Evolutionary conservation across 2,888 invertebrate genomes (phyloP).

Genomic region (Apodemia zela): DNA sequence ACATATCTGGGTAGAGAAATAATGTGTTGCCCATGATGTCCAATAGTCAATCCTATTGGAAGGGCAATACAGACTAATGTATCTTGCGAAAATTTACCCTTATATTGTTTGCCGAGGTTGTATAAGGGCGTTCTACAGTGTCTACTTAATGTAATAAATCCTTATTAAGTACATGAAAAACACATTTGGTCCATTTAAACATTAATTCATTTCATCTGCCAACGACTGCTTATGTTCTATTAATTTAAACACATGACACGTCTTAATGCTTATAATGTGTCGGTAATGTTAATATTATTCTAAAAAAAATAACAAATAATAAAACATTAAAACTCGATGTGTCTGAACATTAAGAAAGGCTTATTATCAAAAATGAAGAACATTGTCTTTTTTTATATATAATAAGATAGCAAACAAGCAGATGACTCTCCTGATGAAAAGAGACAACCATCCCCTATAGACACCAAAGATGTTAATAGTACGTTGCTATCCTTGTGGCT

Average conservation of each 20-base stretch:
- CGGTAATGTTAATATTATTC: neutral
- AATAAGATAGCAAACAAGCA: no score
- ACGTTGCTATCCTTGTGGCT: no score
- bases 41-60: constrained; percentile 14
- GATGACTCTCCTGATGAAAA: no score
- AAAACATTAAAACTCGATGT: neutral
- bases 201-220: constrained; percentile 4
- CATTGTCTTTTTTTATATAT: no score
- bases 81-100: constrained; percentile 14
- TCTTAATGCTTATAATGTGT: neutral
- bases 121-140: constrained; percentile 16
- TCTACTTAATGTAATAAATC: constrained; percentile 22
- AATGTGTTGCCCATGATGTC: neutral
- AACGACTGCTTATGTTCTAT: neutral
- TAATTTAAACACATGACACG: neutral
- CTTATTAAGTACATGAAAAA: constrained; percentile 22
- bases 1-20: constrained; percentile 12
- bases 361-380: no score
- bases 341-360: no score
- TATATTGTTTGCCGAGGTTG: constrained; percentile 15
- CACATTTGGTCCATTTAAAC: constrained; percentile 20
- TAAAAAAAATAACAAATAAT: neutral
- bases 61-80: constrained; percentile 10
- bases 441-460: no score
- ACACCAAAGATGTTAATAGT: no score